Base-by-base conservation (phyloP, 2,797 vertebrate species). In the Cirrhinus mrigala region DNA sequence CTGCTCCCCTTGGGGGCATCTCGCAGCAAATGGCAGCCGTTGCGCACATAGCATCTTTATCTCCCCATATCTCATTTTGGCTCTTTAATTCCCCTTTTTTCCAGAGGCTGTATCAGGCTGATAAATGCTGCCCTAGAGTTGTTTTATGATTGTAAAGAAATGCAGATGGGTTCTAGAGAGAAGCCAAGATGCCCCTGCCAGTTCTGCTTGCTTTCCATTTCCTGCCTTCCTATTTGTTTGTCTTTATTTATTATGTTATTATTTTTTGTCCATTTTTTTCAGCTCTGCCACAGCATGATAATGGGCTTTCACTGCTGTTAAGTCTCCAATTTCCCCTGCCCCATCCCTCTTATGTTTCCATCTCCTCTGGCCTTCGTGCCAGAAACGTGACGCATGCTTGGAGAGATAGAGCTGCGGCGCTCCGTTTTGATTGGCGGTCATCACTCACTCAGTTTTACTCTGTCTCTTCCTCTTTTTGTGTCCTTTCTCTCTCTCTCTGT, bases 31-130 rank as follows among this genome's bases (percentile, higher is more conserved):
- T 80, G 80, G 50, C 68, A 73, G 46, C 75, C 73, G 24, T 80
- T 82, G 68, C 52, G 52, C 66, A 64, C 83, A 82, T 52, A 73
- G 77, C 11, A 74, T 89, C 71, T 85, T 87, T 87, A 91, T 89
- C 85, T 50, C 22, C 70, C 50, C 44, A 81, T 83, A 77, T 78
- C 82, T 89, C 83, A 90, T 82, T 85, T 86, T 87, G 75, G 86
- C 83, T 84, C 77, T 82, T 86, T 90, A 83, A 86, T 87, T 86
- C 85, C 85, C 69, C 83, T 83, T 75, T 89, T 87, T 44, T 88
- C 88, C 89, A 81, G 79, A 81, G 50, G 83, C 73, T 77, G 85
- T 54, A 83, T 77, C 60, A 77, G 77, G 6, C 52, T 71, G 58
- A 88, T 76, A 78, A 78, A 81, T 52, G 66, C 50, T 79, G 77